These are phyloP conservation scores for Ametastegia equiseti DNA, from an alignment of 2,888 invertebrate genomes.

Conservation along the genomic window DNA sequence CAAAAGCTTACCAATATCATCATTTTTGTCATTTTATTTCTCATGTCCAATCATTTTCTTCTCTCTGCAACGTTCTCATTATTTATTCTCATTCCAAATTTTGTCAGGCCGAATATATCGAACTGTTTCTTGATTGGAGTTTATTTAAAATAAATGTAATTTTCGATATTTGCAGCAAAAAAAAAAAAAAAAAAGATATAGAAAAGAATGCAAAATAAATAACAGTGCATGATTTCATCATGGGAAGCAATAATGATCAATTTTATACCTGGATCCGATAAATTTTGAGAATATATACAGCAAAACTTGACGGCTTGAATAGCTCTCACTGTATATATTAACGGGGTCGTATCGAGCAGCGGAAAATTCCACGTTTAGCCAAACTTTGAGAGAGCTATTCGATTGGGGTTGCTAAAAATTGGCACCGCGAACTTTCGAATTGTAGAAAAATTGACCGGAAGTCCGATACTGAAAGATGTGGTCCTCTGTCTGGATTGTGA, in stretches of 20 bases:
- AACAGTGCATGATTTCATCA: too few species aligned
- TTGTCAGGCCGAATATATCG: too few species aligned
- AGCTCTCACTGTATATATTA: constrained; percentile 9
- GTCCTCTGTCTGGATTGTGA: background rate
- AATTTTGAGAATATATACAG: background rate
- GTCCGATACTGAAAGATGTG: background rate
- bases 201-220: too few species aligned
- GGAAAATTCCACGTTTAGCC: constrained; percentile 3
- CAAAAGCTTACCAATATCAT: background rate
- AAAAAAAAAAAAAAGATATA: too few species aligned
- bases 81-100: too few species aligned
- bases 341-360: background rate
- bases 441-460: background rate
- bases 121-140: too few species aligned
- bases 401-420: background rate
- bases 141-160: too few species aligned
- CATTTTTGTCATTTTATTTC: background rate
- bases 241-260: background rate
- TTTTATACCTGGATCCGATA: background rate
- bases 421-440: background rate
- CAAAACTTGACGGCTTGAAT: background rate
- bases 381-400: background rate
- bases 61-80: background rate
- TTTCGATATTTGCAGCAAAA: too few species aligned
- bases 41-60: background rate